These are phyloP conservation scores for Actinopyga echinites DNA, from an alignment of 53 echinoderm and acorn worm genomes.

Conservation along the genomic window DNA sequence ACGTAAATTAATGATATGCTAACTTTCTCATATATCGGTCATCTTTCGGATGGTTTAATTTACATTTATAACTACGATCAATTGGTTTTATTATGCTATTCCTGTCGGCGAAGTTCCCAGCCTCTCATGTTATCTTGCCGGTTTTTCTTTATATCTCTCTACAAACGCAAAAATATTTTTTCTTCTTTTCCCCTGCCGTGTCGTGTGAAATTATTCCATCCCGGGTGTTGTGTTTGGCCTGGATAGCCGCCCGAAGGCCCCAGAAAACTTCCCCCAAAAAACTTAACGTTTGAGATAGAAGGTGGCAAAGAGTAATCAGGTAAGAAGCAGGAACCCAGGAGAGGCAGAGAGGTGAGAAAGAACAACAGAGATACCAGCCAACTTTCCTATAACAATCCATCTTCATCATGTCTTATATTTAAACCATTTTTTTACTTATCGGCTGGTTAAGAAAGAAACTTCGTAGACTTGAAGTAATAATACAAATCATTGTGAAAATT, in stretches of 20 bases:
- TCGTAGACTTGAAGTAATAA: too few relatives aligned
- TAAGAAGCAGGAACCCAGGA: neutral
- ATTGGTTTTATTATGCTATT: slow-evolving; percentile 7
- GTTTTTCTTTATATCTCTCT: neutral
- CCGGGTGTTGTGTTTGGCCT: slow-evolving; percentile 42
- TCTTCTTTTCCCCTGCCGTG: too few relatives aligned
- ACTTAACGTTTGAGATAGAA: neutral
- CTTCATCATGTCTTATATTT: too few relatives aligned
- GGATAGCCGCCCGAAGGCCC: slow-evolving; percentile 27
- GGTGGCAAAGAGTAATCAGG: slow-evolving; percentile 31
- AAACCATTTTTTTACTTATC: too few relatives aligned
- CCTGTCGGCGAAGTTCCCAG: slow-evolving; percentile 6
- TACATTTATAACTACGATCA: slow-evolving; percentile 23
- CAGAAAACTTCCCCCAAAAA: too few relatives aligned
- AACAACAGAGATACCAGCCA: slow-evolving; percentile 1
- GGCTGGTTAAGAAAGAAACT: too few relatives aligned
- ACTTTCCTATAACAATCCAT: too few relatives aligned
- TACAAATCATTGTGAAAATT: too few relatives aligned
- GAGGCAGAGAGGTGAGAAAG: slow-evolving; percentile 15
- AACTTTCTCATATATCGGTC: neutral
- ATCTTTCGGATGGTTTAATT: slow-evolving; percentile 22
- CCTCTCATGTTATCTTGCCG: neutral
- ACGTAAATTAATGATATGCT: slow-evolving; percentile 40
- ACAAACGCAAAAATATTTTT: too few relatives aligned
- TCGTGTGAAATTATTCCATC: too few relatives aligned